A percentile compares a stretch with the other conserved stretches of the same genome.
Evolutionary conservation across 2,797 vertebrate genomes (phyloP).

Genomic region (Trachurus trachurus): DNA sequence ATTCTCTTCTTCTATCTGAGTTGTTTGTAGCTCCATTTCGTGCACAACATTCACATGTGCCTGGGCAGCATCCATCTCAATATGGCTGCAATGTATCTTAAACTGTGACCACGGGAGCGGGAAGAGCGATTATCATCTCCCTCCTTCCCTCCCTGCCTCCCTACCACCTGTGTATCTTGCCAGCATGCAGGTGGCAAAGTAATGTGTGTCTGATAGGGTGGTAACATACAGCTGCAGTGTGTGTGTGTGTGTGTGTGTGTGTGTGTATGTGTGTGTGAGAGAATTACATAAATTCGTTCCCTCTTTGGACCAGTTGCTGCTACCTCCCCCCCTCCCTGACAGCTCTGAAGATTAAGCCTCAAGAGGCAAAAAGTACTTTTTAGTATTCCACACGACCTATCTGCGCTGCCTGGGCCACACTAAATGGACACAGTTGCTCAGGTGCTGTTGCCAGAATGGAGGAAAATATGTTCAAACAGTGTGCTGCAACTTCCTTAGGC

Average conservation of each 20-base stretch:
- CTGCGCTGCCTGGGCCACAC: conserved; percentile 30
- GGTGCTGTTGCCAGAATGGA: conserved; percentile 38
- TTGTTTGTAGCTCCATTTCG: conserved; percentile 37
- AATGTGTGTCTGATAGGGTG: conserved; percentile 31
- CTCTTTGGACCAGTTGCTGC: conserved; percentile 48
- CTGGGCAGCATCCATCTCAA: conserved; percentile 54
- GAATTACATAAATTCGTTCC: conserved; percentile 60
- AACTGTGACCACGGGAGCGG: conserved; percentile 57
- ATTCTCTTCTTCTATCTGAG: conserved; percentile 10
- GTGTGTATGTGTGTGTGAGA: conserved; percentile 15
- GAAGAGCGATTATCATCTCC: conserved; percentile 51
- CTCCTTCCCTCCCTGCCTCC: conserved; percentile 25
- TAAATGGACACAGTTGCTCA: conserved; percentile 40
- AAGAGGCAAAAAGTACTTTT: conserved; percentile 55
- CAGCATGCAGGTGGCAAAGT: conserved; percentile 44
- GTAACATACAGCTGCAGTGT: conserved; percentile 46
- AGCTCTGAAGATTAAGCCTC: conserved; percentile 74
- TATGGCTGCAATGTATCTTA: conserved; percentile 57
- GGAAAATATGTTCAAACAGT: conserved; percentile 37
- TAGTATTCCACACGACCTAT: conserved; percentile 59
- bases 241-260: conserved; percentile 27
- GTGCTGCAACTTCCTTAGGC: conserved; percentile 1
- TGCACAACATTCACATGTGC: conserved; percentile 22
- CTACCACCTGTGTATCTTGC: conserved; percentile 51
- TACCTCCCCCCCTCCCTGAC: conserved; percentile 49